These are phyloP conservation scores for Archilochus colubris DNA, from an alignment of 2,113 vertebrate genomes.

Conservation along the genomic window DNA sequence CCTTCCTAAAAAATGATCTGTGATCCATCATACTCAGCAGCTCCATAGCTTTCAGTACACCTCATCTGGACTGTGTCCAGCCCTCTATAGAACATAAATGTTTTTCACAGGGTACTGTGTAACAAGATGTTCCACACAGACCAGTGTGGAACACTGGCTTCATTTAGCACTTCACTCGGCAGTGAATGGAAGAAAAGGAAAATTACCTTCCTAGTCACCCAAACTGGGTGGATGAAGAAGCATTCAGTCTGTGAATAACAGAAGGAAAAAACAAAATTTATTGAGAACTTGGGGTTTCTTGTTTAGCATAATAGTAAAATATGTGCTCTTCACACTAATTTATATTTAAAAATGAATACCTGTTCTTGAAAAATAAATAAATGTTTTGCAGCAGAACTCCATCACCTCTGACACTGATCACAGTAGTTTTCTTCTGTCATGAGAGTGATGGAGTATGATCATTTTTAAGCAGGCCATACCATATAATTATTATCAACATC, in stretches of 20 bases:
- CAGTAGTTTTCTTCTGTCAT: slow-evolving; percentile 19
- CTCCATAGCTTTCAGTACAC: not conserved
- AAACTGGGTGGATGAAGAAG: not conserved
- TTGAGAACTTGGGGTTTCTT: not conserved
- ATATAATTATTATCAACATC: slow-evolving; percentile 27
- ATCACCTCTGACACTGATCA: not conserved
- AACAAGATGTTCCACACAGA: not conserved
- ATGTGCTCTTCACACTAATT: not conserved
- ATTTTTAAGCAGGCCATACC: slow-evolving; percentile 3
- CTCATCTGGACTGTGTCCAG: not conserved
- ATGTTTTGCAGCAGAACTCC: not conserved
- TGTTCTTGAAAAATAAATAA: slow-evolving; percentile 25
- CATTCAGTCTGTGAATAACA: not conserved
- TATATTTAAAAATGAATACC: not conserved
- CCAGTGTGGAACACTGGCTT: not conserved
- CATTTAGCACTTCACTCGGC: not conserved
- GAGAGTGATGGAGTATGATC: not conserved
- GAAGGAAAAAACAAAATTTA: not conserved
- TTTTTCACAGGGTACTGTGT: not conserved
- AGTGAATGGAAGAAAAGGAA: not conserved
- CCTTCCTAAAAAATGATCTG: not conserved
- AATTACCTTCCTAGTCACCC: not conserved
- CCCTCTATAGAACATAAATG: not conserved
- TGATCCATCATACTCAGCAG: not conserved
- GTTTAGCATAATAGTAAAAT: not conserved